Evolutionary conservation across 2,113 vertebrate species (phyloP).

Genomic region (Shinisaurus crocodilurus): DNA sequence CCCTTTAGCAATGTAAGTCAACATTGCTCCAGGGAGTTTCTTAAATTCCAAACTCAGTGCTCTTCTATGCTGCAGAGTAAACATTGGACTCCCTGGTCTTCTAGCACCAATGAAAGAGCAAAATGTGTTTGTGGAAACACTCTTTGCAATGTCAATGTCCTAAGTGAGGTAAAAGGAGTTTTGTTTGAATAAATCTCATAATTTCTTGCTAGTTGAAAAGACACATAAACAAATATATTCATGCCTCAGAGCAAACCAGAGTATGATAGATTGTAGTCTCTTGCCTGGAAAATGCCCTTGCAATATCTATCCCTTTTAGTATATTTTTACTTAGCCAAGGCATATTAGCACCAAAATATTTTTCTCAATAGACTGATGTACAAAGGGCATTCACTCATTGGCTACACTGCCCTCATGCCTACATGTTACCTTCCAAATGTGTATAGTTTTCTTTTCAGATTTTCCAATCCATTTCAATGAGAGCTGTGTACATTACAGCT

Average conservation of each 20-base stretch:
- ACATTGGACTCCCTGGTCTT: slow-evolving; percentile 64
- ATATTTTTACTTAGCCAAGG: slow-evolving; percentile 64
- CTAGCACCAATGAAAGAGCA: slow-evolving; percentile 70
- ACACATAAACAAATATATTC: slow-evolving; percentile 67
- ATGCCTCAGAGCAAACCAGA: slow-evolving; percentile 60
- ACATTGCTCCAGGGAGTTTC: slow-evolving; percentile 56
- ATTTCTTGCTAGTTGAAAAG: slow-evolving; percentile 61
- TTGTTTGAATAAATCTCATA: slow-evolving; percentile 51
- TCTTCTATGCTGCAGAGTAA: slow-evolving; percentile 61
- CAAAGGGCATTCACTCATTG: slow-evolving; percentile 53
- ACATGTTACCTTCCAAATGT: slow-evolving; percentile 14
- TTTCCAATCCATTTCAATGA: slow-evolving; percentile 42
- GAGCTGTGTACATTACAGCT: slow-evolving; percentile 35
- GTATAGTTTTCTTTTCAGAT: not conserved
- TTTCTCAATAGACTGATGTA: slow-evolving; percentile 52
- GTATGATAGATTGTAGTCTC: slow-evolving; percentile 50
- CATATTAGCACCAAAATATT: slow-evolving; percentile 85
- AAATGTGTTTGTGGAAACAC: slow-evolving; percentile 70
- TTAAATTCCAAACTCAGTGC: slow-evolving; percentile 64
- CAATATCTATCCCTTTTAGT: slow-evolving; percentile 57
- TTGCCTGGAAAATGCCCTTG: slow-evolving; percentile 55
- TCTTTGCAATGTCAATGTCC: slow-evolving; percentile 72
- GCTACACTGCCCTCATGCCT: slow-evolving; percentile 27
- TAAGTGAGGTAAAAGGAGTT: slow-evolving; percentile 83
- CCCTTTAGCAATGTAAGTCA: slow-evolving; percentile 70